Evolutionary conservation across 1,140 invertebrate genomes (phyloP), one percentile per base, ranked within the genome.

Genomic region (Aporrectodea caliginosa): DNA sequence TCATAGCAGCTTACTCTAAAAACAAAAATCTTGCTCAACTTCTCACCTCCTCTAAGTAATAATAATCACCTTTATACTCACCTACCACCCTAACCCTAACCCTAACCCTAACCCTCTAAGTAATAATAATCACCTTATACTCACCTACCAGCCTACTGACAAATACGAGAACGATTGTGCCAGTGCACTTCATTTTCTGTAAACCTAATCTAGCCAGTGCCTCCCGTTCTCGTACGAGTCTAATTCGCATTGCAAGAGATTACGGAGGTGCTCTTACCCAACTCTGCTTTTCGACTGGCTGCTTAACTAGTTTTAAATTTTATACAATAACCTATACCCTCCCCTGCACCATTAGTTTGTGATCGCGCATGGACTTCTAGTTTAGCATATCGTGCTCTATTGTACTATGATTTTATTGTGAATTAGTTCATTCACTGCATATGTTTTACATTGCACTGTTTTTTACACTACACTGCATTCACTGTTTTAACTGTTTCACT

Each of bases 191-290:
- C 6, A 12, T 74, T 76, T 74, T 72, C 14, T 30, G 69, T 75
- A 78, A 73, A 75, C 79, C 80, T 82, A 80, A 82, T 71, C 81
- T 76, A 32, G 78, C 79, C 75, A 78, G 75, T 58, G 74, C 73
- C 69, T 35, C 73, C 58, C 76, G 16, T 75, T 75, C 70, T 34
- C 71, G 1, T 75, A 74, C 58, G 6, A 80, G 1, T 75, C 79
- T 31, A 30, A 76, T 32, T 74, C 78, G n/a, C n/a, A n/a, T n/a
- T n/a, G n/a, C n/a, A n/a, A n/a, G n/a, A n/a, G n/a, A n/a, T n/a
- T n/a, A n/a, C n/a, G n/a, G n/a, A n/a, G n/a, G n/a, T n/a, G n/a
- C n/a, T n/a, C n/a, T n/a, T n/a, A n/a, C n/a, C n/a, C n/a, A n/a
- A n/a, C n/a, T n/a, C n/a, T n/a, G n/a, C n/a, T n/a, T n/a, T n/a